Conservation (phyloP, 2,113 vertebrate species). For the Pollimyrus isidori region DNA sequence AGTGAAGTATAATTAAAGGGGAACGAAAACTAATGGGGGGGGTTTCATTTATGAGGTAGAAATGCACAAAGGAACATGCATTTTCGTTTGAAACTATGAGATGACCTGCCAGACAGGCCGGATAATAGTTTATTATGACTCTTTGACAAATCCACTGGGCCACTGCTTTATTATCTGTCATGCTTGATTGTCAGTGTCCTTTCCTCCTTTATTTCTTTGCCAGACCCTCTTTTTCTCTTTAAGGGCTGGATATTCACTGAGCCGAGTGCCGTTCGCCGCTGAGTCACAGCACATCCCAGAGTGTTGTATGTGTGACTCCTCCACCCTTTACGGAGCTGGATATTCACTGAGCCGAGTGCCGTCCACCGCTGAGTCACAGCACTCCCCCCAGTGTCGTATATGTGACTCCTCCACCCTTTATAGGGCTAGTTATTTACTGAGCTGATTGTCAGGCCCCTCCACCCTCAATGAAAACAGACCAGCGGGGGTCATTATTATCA, state of each 20-base stretch:
- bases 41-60: not conserved
- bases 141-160: not conserved
- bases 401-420: not conserved
- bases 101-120: not conserved
- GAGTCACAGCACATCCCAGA: no score
- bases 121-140: not conserved
- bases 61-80: not conserved
- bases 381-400: not conserved
- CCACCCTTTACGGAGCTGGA: not conserved
- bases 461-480: not conserved
- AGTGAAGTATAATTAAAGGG: constrained; percentile 37
- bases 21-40: not conserved
- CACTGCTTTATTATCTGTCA: not conserved
- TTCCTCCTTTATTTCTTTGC: not conserved
- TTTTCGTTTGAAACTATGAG: not conserved
- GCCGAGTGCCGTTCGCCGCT: no score
- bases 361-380: no score
- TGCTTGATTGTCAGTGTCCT: not conserved
- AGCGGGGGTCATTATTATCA: no score
- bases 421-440: not conserved
- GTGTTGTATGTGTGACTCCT: not conserved
- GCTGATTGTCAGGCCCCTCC: not conserved
- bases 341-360: not conserved
- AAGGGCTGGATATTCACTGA: not conserved
- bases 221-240: not conserved